These are phyloP conservation scores for Spialia ferax DNA, from an alignment of 2,888 invertebrate species.

Conservation along the genomic window DNA sequence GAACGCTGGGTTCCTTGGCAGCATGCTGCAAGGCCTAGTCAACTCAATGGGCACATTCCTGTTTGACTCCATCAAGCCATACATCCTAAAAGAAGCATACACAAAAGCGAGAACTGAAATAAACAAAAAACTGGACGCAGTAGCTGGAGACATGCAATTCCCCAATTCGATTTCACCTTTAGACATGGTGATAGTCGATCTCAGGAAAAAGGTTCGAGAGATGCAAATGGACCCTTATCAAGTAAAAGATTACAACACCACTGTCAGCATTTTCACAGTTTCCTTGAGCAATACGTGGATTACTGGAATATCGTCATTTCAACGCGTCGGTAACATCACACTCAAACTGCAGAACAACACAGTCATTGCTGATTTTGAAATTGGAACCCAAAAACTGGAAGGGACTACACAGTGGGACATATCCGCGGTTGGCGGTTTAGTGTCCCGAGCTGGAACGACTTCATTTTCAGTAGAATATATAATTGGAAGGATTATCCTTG, in stretches of 20 bases:
- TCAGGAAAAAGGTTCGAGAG: slow-evolving; percentile 88
- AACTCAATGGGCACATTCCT: slow-evolving; percentile 94
- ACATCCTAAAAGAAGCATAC: slow-evolving; percentile 92
- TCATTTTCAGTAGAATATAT: slow-evolving; percentile 94
- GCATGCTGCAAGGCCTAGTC: slow-evolving; percentile 90
- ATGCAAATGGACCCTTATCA: slow-evolving; percentile 92
- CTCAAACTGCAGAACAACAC: slow-evolving; percentile 91
- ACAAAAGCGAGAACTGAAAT: slow-evolving; percentile 91
- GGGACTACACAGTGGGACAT: slow-evolving; percentile 94
- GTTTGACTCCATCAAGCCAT: slow-evolving; percentile 95
- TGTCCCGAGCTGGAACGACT: slow-evolving; percentile 90
- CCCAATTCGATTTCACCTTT: slow-evolving; percentile 95
- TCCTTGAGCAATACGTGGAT: slow-evolving; percentile 92
- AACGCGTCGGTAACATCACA: slow-evolving; percentile 92
- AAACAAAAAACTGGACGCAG: slow-evolving; percentile 90
- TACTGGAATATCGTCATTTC: slow-evolving; percentile 92
- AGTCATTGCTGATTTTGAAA: slow-evolving; percentile 88
- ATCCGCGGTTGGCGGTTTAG: slow-evolving; percentile 88
- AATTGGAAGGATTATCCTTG: slow-evolving; percentile 89
- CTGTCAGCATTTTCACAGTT: slow-evolving; percentile 90
- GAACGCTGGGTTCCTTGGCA: slow-evolving; percentile 92
- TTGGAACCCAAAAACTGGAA: slow-evolving; percentile 93
- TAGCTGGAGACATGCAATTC: slow-evolving; percentile 90
- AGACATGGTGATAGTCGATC: slow-evolving; percentile 93
- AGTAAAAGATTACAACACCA: slow-evolving; percentile 91